Evolutionary conservation across 2,797 vertebrate species (phyloP), one percentile per base, ranked within the genome.

Genomic region (Molossus alvarezi): DNA sequence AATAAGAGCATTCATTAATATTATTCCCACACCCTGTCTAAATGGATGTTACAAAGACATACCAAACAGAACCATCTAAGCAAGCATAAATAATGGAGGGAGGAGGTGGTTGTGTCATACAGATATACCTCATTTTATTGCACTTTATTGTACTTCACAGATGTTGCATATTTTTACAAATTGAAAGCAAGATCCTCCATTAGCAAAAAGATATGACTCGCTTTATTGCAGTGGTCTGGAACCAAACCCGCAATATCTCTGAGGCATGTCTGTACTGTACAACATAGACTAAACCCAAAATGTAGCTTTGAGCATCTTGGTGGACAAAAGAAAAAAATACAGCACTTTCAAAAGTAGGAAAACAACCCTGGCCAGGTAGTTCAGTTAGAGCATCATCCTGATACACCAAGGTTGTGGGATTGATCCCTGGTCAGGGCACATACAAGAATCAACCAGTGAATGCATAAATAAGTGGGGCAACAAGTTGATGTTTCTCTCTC

Each of bases 241-340:
- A 84, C 20, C 62, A 84, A 53, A 53, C 20, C 45, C n/a, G 1
- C 20, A 67, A 5, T 23, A n/a, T 10, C 45, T 23, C 45, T 7
- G 20, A 51, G 81, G 21, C 33, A 67, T 53, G 81, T 53, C 81
- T 67, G 62, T 84, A 58, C 62, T 21, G 25, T 51, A 27, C n/a
- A 64, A 11, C 6, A 21, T 12, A 2, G 45, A 75, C 29, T 73
- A 65, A 93, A 53, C 29, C 51, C 37, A n/a, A 23, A 41, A 25
- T 82, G 77, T 55, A 45, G 29, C 77, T 86, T 89, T 21, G 62
- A 81, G 71, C 57, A 89, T 83, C 71, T 71, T 77, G 57, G 82
- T 2, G 20, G 29, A 48, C 51, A 65, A 76, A 29, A 15, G 17
- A 79, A 75, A 86, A 91, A 91, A 80, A 37, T 69, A 48, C 6